These are phyloP conservation scores for Hydropsyche tenuis DNA, from an alignment of 1,140 invertebrate genomes.

Conservation along the genomic window DNA sequence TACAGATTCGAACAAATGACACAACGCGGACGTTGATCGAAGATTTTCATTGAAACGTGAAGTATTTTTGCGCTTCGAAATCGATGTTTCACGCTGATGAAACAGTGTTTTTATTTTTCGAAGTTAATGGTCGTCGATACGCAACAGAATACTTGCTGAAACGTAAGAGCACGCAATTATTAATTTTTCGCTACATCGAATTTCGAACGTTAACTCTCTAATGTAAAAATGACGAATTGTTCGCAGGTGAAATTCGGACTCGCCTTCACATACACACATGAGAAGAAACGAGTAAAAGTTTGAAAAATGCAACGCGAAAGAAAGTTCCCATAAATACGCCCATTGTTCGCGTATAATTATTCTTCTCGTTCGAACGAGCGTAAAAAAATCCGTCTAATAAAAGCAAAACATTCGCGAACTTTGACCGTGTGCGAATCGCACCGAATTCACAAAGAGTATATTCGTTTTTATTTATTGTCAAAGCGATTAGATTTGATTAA, in stretches of 20 bases:
- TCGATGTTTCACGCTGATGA: neutral
- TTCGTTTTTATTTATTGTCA: no score
- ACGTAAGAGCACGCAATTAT: no score
- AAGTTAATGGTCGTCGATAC: neutral
- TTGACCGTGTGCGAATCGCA: neutral
- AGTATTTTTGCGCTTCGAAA: no score
- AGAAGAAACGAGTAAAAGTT: conserved; percentile 31
- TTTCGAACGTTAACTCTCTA: neutral
- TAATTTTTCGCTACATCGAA: neutral
- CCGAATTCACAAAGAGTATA: no score
- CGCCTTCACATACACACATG: conserved; percentile 17
- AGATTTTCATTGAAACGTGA: neutral
- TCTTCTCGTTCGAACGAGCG: neutral
- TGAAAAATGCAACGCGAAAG: conserved; percentile 21
- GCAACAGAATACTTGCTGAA: neutral
- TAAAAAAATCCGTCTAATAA: neutral
- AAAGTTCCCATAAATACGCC: conserved; percentile 26
- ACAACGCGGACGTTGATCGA: neutral
- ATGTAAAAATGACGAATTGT: conserved; percentile 24
- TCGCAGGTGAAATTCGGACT: conserved; percentile 25
- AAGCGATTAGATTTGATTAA: no score
- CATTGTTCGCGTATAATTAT: conserved; percentile 21
- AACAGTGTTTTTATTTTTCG: neutral
- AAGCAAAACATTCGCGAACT: conserved; percentile 6
- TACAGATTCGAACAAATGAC: neutral